Evolutionary conservation across 2,113 vertebrate genomes (phyloP).

Genomic region (Grammomys surdaster): DNA sequence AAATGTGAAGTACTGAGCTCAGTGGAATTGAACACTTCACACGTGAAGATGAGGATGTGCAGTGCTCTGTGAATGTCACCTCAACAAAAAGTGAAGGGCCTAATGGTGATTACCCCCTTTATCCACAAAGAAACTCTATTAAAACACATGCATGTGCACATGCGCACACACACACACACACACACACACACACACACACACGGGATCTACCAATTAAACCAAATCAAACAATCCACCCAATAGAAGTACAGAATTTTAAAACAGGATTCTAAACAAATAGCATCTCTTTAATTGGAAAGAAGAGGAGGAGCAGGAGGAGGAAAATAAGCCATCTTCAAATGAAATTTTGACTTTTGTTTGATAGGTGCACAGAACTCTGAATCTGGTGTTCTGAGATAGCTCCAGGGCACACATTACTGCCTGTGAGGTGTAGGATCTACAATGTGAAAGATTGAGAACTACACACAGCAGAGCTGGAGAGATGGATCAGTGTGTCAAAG

Average conservation of each 20-base stretch:
- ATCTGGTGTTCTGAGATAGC: neutral
- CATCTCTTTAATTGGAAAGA: neutral
- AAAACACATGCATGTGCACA: neutral
- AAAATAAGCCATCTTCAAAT: neutral
- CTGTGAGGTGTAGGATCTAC: rapidly evolving
- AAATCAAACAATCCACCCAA: neutral
- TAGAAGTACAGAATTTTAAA: neutral
- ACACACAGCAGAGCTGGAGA: neutral
- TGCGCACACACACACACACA: too few relatives aligned
- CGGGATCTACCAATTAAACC: neutral
- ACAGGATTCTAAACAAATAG: neutral
- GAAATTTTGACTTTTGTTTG: neutral
- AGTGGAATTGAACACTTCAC: neutral
- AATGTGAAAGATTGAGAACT: neutral
- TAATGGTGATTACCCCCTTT: neutral
- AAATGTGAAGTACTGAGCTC: neutral
- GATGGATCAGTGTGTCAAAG: neutral
- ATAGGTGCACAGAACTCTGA: neutral
- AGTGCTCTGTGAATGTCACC: neutral
- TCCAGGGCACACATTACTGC: too few relatives aligned
- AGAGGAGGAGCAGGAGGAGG: too few relatives aligned
- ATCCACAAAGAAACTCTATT: neutral
- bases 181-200: too few relatives aligned
- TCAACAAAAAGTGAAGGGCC: neutral
- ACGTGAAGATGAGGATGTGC: neutral